Evolutionary conservation across 2,888 invertebrate genomes (phyloP), one percentile per base, ranked within the genome.

Genomic region (Exephanes ischioxanthus): DNA sequence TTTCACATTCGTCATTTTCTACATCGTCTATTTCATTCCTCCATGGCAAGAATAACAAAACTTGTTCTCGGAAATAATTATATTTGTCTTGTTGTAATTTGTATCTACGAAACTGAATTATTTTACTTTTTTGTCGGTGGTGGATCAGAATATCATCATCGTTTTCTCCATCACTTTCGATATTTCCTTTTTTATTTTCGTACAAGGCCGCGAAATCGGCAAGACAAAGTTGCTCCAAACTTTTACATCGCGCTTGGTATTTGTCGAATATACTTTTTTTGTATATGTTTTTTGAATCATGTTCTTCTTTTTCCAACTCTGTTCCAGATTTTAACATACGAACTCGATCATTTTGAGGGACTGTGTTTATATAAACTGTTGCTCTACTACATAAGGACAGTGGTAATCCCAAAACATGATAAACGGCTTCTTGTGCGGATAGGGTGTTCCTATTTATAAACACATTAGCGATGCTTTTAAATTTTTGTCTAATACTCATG

Each of bases 391-490:
- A 87, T 48, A 87, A 80, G 9, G 87, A 88, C 45, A 89, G 33
- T 37, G 88, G 86, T 14, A 90, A 63, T 3, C 85, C 78, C 51
- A 90, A 78, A 16, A 88, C 72, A 78, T 83, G 87, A 82, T 89
- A 90, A 72, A 84, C 19, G 61, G 51, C 88, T 87, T 90, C 88
- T 87, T 89, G 90, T 22, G 88, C 81, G 55, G 86, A 88, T 79
- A 89, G 84, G 30, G 83, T 80, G 30, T 87, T 88, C 3, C 82
- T 72, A 67, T 89, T 87, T 41, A 89, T 48, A 82, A 89, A 89
- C n/a, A 85, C 86, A 83, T 87, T 87, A 14, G 85, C 82, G n/a
- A 88, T 75, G 68, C 83, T 84, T 85, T 78, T 85, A 76, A 90
- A 81, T 84, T 87, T 82, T n/a, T 89, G 88, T 81, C 75, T 77